A percentile compares a stretch with the other conserved stretches of the same genome.
phyloP scores from a whole-genome alignment of 2,888 invertebrate species.

The Caradrina kadenii region DNA sequence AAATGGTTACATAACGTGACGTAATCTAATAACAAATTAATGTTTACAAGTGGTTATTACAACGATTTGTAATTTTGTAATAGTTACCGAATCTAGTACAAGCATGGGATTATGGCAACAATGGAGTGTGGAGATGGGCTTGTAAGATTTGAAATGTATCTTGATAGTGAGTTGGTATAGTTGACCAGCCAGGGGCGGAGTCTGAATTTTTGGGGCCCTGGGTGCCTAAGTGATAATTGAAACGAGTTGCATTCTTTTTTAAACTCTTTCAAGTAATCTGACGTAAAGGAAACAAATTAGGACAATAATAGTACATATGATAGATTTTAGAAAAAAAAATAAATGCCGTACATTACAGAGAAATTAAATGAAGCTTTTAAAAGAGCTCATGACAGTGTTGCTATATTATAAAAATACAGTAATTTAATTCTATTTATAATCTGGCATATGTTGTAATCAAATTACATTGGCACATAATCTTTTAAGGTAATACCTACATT shows the following conservation, averaged over 20 bases:
- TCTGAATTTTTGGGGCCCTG: too few species aligned
- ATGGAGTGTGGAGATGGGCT: slow-evolving; percentile 26
- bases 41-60: slow-evolving; percentile 40
- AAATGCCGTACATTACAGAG: too few species aligned
- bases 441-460: too few species aligned
- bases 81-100: slow-evolving; percentile 37
- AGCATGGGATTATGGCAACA: slow-evolving; percentile 44
- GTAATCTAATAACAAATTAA: slow-evolving; percentile 34
- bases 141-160: slow-evolving; percentile 6
- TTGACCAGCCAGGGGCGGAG: too few species aligned
- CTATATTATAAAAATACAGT: background rate
- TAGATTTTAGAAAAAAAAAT: too few species aligned
- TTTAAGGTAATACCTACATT: background rate
- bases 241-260: too few species aligned
- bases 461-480: background rate
- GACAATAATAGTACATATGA: too few species aligned
- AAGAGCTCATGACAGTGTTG: background rate
- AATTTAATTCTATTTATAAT: background rate
- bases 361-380: too few species aligned
- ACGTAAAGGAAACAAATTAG: too few species aligned
- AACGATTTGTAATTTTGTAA: slow-evolving; percentile 42
- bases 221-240: too few species aligned
- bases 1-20: slow-evolving; percentile 31
- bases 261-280: too few species aligned
- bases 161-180: background rate